These are phyloP conservation scores for Bombus waltoni DNA, from an alignment of 1,140 invertebrate species.

Conservation along the genomic window DNA sequence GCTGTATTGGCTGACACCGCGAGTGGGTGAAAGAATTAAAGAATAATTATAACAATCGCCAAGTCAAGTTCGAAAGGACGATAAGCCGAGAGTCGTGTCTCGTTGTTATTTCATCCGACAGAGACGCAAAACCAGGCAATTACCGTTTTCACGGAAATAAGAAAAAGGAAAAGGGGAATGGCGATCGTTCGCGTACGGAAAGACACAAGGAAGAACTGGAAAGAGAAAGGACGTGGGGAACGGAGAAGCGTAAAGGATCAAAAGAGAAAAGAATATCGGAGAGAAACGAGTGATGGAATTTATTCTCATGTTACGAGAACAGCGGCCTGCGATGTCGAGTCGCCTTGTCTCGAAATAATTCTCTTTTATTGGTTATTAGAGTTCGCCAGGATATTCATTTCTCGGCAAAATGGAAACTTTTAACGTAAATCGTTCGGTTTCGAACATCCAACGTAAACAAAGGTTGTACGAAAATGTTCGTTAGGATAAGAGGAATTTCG, in stretches of 20 bases:
- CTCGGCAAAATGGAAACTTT: background rate
- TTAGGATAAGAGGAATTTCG: background rate
- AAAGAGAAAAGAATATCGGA: background rate
- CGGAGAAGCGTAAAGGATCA: background rate
- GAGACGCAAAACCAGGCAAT: slow-evolving; percentile 47
- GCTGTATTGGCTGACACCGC: background rate
- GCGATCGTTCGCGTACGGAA: background rate
- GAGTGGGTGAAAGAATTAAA: background rate
- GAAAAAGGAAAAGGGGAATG: background rate
- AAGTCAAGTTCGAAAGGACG: background rate
- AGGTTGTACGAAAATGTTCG: too few relatives aligned
- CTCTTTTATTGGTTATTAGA: background rate
- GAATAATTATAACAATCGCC: background rate
- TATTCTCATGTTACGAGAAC: slow-evolving; percentile 5
- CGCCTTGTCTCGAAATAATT: background rate
- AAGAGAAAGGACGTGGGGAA: background rate
- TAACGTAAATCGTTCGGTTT: background rate
- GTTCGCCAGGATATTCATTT: background rate
- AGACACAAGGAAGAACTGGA: background rate
- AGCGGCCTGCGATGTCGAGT: background rate
- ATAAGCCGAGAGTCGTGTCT: background rate
- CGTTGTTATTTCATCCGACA: background rate
- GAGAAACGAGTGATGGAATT: background rate
- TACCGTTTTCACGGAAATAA: slow-evolving; percentile 13
- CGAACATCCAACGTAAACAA: background rate